These are phyloP conservation scores for Lophius piscatorius DNA, from an alignment of 2,113 vertebrate genomes.

Conservation along the genomic window DNA sequence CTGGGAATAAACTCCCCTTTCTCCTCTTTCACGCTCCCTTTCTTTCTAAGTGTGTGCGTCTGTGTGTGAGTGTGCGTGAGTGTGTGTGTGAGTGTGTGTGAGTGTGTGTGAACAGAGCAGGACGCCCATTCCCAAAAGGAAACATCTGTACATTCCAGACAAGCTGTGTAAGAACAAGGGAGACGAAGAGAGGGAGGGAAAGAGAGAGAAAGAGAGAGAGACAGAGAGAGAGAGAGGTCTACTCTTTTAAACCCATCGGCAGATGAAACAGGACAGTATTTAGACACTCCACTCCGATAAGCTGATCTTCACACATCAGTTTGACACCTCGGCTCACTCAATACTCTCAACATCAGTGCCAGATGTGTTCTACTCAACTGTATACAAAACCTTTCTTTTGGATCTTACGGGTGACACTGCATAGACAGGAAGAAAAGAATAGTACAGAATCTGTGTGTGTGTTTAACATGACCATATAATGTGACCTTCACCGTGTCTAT, in stretches of 20 bases:
- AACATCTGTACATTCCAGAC: conserved; percentile 99
- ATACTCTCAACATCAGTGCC: neutral
- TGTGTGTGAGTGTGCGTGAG: conserved; percentile 42
- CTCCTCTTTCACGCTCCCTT: conserved; percentile 22
- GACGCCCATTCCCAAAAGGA: conserved; percentile 85
- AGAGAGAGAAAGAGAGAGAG: conserved; percentile 2
- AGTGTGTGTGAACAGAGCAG: conserved; percentile 75
- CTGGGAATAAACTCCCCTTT: conserved; percentile 26
- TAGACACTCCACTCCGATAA: conserved; percentile 33
- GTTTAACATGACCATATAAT: conserved; percentile 69
- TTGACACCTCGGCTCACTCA: conserved; percentile 35
- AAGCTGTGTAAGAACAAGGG: conserved; percentile 87
- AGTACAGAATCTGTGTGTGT: neutral
- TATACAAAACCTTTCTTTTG: too few species aligned
- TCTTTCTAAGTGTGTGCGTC: conserved; percentile 2
- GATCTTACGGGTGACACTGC: neutral
- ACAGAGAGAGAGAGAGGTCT: conserved; percentile 15
- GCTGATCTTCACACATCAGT: conserved; percentile 39
- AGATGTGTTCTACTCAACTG: conserved; percentile 2
- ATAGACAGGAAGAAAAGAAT: conserved; percentile 21
- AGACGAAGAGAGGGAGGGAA: conserved; percentile 25
- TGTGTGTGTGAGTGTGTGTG: conserved; percentile 32
- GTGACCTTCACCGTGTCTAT: conserved; percentile 76
- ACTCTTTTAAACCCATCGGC: conserved; percentile 65
- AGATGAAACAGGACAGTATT: conserved; percentile 43